These are phyloP conservation scores for Scaptomyza flava DNA, from an alignment of 2,888 invertebrate species.

Conservation along the genomic window DNA sequence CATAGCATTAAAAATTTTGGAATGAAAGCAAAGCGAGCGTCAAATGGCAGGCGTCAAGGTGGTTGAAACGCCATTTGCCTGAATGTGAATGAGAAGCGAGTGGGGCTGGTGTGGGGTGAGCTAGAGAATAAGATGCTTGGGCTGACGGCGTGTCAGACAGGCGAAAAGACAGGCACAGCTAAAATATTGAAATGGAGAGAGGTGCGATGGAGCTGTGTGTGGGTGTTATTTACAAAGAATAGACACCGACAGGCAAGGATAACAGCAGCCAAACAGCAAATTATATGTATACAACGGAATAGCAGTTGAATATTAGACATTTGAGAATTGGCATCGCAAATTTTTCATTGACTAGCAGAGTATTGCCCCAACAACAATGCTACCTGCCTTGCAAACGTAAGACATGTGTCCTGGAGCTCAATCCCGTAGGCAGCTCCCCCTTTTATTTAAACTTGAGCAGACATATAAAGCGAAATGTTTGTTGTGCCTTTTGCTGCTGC, in stretches of 20 bases:
- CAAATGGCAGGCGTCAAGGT: constrained; percentile 64
- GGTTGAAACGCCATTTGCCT: constrained; percentile 56
- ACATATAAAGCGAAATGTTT: constrained; percentile 63
- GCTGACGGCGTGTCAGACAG: constrained; percentile 62
- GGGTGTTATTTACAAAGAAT: neutral
- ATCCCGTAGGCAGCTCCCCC: neutral
- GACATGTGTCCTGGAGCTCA: constrained; percentile 43
- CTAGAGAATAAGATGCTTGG: constrained; percentile 22
- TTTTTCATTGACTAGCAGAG: constrained; percentile 68
- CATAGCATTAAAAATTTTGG: constrained; percentile 74
- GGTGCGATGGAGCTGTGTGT: neutral
- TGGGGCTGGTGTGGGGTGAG: constrained; percentile 1
- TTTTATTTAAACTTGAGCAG: constrained; percentile 45
- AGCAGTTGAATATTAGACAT: constrained; percentile 76
- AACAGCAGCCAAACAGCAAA: constrained; percentile 48
- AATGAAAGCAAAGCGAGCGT: constrained; percentile 75
- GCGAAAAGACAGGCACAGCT: constrained; percentile 59
- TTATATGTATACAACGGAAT: constrained; percentile 64
- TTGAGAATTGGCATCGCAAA: constrained; percentile 77
- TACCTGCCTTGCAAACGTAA: constrained; percentile 64
- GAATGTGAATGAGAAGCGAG: neutral
- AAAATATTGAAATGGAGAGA: neutral
- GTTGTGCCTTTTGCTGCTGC: constrained; percentile 13
- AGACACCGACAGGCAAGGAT: constrained; percentile 44
- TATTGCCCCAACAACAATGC: constrained; percentile 25